These are phyloP conservation scores for Pelosia muscerda DNA, from an alignment of 2,888 invertebrate genomes.

Conservation along the genomic window DNA sequence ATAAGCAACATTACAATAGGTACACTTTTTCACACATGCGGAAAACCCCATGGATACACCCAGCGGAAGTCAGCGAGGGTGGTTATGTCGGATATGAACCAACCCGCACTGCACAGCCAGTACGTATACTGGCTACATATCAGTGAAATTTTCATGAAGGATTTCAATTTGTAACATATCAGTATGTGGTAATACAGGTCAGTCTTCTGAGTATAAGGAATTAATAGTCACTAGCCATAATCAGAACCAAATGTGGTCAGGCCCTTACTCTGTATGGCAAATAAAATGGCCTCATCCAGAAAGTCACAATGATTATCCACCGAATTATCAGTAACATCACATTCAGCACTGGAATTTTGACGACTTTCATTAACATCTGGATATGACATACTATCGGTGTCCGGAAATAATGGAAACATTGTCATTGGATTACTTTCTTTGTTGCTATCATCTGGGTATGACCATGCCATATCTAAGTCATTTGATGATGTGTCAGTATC, in stretches of 20 bases:
- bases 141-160: not conserved
- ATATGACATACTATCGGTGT: constrained; percentile 57
- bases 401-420: constrained; percentile 60
- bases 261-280: constrained; percentile 91
- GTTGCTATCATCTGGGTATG: constrained; percentile 50
- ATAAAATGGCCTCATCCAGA: constrained; percentile 90
- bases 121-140: no score
- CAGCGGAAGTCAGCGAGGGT: no score
- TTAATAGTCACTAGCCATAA: constrained; percentile 69
- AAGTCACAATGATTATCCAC: constrained; percentile 85
- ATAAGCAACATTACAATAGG: constrained; percentile 1
- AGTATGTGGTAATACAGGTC: constrained; percentile 23
- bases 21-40: no score
- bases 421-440: constrained; percentile 53
- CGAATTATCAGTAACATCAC: constrained; percentile 55
- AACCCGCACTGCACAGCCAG: no score
- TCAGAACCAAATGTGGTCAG: constrained; percentile 84
- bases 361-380: constrained; percentile 59
- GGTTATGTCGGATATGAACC: no score
- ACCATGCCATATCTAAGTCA: constrained; percentile 63
- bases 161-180: constrained; percentile 4
- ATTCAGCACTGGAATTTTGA: constrained; percentile 54
- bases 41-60: no score
- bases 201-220: constrained; percentile 7
- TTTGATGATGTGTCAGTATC: constrained; percentile 53